phyloP scores from a whole-genome alignment of 2,797 vertebrate genomes.

The Pyrocephalus nanus region DNA sequence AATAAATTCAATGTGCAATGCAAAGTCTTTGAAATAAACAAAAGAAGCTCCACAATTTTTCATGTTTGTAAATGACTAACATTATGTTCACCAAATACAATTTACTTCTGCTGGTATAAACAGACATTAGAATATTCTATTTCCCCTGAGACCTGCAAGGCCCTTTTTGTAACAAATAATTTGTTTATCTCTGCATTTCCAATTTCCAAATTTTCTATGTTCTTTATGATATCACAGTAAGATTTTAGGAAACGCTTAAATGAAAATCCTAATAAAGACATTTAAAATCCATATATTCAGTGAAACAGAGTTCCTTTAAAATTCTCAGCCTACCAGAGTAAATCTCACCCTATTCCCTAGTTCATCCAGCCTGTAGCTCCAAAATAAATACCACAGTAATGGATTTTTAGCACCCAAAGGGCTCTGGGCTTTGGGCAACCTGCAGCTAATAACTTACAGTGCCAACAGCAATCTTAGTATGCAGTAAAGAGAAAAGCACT shows the following conservation, averaged over 20 bases:
- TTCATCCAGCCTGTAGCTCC: neutral
- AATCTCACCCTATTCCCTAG: neutral
- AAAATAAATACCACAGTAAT: constrained; percentile 2
- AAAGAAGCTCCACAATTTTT: neutral
- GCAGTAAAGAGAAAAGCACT: neutral
- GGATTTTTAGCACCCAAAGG: neutral
- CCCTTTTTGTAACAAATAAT: constrained; percentile 35
- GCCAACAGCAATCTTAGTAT: neutral
- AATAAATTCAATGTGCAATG: neutral
- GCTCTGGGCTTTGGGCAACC: neutral
- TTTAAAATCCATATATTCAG: constrained; percentile 11
- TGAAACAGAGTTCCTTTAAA: neutral
- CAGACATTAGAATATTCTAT: constrained; percentile 57
- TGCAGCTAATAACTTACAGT: neutral
- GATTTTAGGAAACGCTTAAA: constrained; percentile 43
- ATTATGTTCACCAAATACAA: constrained; percentile 54
- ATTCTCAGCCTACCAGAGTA: neutral
- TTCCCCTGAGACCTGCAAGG: constrained; percentile 8
- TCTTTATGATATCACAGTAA: constrained; percentile 23
- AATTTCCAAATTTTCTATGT: constrained; percentile 1
- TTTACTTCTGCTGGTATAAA: constrained; percentile 60
- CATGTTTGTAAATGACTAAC: constrained; percentile 52
- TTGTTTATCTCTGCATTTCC: constrained; percentile 38
- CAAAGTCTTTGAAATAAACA: constrained; percentile 27
- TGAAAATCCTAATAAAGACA: constrained; percentile 6